Evolutionary conservation across 2,113 vertebrate genomes (phyloP).

Genomic region (Crotalus tigris): DNA sequence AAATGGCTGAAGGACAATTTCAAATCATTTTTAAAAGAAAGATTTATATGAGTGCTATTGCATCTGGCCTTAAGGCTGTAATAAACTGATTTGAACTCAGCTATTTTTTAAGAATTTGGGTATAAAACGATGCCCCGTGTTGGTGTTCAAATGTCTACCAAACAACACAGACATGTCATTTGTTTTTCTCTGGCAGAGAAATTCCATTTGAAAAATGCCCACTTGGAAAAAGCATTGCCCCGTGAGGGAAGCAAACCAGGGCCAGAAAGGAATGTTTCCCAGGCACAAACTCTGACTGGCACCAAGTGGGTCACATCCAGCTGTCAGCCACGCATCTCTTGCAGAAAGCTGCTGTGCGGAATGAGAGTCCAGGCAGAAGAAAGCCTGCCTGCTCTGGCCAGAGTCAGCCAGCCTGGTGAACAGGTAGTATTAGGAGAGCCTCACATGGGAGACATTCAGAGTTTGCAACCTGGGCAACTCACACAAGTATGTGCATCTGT

Average conservation of each 20-base stretch:
- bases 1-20: not conserved
- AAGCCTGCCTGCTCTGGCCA: rapidly evolving
- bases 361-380: not conserved
- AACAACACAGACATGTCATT: not conserved
- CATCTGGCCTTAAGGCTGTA: not conserved
- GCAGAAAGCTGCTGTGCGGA: rapidly evolving
- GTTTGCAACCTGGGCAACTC: not conserved
- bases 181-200: not conserved
- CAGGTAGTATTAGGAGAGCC: constrained; percentile 30
- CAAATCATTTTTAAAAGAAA: not conserved
- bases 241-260: not conserved
- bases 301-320: not conserved
- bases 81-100: not conserved
- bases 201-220: not conserved
- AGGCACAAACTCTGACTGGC: constrained; percentile 6
- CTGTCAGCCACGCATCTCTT: rapidly evolving
- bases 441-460: constrained; percentile 32
- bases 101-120: not conserved
- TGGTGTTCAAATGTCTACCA: not conserved
- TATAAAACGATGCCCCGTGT: not conserved
- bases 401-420: constrained; percentile 8
- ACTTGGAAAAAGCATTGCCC: not conserved
- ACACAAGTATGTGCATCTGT: not conserved
- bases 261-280: constrained; percentile 26
- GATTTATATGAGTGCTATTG: not conserved